Base-by-base conservation (phyloP, 1,140 invertebrate genomes). In the Conus betulinus region DNA sequence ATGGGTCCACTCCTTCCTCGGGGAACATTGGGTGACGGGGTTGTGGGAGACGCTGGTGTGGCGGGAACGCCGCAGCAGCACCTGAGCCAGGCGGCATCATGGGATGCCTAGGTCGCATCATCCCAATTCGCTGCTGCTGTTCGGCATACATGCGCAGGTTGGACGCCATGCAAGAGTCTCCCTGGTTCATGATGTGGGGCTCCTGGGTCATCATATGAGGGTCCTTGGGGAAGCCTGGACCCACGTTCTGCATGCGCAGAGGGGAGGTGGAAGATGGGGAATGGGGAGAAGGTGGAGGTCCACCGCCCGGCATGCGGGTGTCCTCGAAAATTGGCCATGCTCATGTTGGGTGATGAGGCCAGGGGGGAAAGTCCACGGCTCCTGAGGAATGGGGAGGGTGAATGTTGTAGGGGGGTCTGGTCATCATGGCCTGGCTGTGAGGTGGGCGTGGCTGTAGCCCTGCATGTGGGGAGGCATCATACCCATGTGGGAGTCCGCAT, bases 381-480 rank as follows among this genome's bases (percentile, higher is more conserved):
- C 71, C 71, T 8, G 85, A 57, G 17, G 85, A 78, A 11, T 87
- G 85, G 53, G 85, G 23, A 13, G 85, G 71, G 71, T 87, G 85
- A 15, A 87, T 55, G 71, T 25, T n/a, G 85, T 74, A 87, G 15
- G 85, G 85, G 11, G 85, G 85, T 23, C 87, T 39, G 51, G 84
- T 85, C 89, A 90, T 90, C 85, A 90, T 88, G 13, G 84, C 63
- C 67, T 88, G 87, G 87, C 63, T 27, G 23, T 90, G 89, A 20
- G 86, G 85, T 63, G 79, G 87, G 27, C 84, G 81, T 79, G 87
- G 67, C 67, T 55, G 76, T 78, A 83, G 87, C 87, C 81, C 20
- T n/a, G 82, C 87, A 81, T 81, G 57, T 67, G 87, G 63, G 79
- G 82, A 10, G 67, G 63, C n/a, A 88, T 67, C 60, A 87, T 88